A percentile compares a stretch with the other conserved stretches of the same genome.
phyloP scores from a whole-genome alignment of 37 sponge, comb jelly and placozoan species.

The Chondrilla cf. caribensis region DNA sequence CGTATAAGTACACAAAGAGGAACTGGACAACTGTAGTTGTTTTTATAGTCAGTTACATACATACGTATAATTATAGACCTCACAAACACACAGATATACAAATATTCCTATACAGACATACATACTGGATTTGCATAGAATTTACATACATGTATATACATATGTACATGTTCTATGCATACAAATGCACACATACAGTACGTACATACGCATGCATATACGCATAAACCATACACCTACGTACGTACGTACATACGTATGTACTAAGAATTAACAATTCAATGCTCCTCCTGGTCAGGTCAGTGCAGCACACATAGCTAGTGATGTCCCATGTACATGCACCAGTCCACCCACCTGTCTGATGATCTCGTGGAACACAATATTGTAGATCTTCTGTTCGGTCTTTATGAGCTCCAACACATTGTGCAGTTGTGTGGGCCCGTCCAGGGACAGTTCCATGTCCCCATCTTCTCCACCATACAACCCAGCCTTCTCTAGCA shows the following conservation, averaged over 20 bases:
- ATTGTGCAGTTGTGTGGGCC: conserved; percentile 76
- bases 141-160: background rate
- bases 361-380: conserved; percentile 96
- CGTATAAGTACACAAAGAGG: background rate
- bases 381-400: conserved; percentile 95
- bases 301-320: too few relatives aligned
- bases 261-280: too few relatives aligned
- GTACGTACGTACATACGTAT: too few relatives aligned
- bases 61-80: too few relatives aligned
- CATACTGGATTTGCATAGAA: background rate
- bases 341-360: conserved; percentile 82
- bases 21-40: too few relatives aligned
- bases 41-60: background rate
- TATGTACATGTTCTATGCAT: background rate
- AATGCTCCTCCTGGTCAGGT: too few relatives aligned
- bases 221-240: too few relatives aligned
- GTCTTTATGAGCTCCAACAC: conserved; percentile 81
- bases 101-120: background rate
- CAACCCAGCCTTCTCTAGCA: conserved; percentile 79
- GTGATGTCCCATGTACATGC: too few relatives aligned
- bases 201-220: too few relatives aligned
- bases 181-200: too few relatives aligned
- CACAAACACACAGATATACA: too few relatives aligned
- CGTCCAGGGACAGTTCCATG: background rate
- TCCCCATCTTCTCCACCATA: background rate